Conservation (phyloP, 2,113 vertebrate genomes). For the Nyctereutes procyonoides region DNA sequence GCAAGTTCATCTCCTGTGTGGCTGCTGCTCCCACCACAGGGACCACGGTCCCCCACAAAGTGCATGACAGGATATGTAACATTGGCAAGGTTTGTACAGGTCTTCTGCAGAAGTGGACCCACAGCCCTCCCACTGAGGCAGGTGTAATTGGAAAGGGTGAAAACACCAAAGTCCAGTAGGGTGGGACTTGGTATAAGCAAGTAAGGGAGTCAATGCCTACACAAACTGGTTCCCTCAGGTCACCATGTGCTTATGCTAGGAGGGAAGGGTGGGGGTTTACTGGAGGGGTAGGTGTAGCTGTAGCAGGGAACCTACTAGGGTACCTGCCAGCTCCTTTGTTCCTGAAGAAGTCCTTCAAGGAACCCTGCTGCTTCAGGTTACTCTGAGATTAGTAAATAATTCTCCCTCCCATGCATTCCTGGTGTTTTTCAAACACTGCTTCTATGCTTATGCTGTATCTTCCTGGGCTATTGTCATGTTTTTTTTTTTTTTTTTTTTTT, state of each 20-base stretch:
- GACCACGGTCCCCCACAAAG: neutral
- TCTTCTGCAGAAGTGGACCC: neutral
- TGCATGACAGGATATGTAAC: neutral
- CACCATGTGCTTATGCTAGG: neutral
- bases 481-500: neutral
- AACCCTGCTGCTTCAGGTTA: neutral
- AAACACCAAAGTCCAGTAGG: neutral
- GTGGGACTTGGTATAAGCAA: neutral
- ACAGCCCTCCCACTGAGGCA: neutral
- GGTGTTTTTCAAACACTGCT: neutral
- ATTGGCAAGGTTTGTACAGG: neutral
- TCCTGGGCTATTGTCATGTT: neutral
- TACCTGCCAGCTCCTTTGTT: neutral
- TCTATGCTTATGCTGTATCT: neutral
- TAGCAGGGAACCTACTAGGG: no score
- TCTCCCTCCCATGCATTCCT: neutral
- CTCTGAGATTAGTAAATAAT: neutral
- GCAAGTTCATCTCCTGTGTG: neutral
- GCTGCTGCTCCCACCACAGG: neutral
- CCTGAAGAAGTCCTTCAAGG: neutral
- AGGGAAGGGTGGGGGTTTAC: neutral
- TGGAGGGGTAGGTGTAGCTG: no score
- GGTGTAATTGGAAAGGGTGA: neutral
- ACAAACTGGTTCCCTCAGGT: neutral
- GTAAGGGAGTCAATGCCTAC: neutral